Evolutionary conservation across 2,797 vertebrate species (phyloP).

Genomic region (Heteromormyrus szaboi): DNA sequence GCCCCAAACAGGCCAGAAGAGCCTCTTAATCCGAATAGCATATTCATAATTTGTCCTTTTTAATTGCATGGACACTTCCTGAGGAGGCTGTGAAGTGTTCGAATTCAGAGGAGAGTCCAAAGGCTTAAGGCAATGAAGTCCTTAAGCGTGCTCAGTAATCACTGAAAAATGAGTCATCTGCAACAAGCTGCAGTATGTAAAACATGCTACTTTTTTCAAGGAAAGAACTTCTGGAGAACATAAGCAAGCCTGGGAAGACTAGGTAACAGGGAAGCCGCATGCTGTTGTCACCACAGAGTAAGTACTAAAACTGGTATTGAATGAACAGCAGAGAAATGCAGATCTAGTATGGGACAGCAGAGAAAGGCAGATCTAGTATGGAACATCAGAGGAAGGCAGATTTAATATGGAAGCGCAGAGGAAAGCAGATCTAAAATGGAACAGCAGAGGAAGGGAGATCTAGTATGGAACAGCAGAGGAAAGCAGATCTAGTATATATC

Average conservation of each 20-base stretch:
- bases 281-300: background rate
- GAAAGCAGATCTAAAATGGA: background rate
- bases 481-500: background rate
- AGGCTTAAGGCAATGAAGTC: background rate
- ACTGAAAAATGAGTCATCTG: background rate
- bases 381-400: no score
- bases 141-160: background rate
- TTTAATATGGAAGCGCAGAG: background rate
- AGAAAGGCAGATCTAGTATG: no score
- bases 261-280: background rate
- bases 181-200: background rate
- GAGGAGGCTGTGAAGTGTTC: background rate
- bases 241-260: background rate
- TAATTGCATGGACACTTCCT: background rate
- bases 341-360: background rate
- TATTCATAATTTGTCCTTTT: constrained; percentile 12
- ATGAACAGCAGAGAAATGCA: background rate
- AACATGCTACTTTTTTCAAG: background rate
- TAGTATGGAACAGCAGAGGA: background rate
- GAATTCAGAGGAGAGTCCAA: background rate
- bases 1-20: constrained; percentile 11
- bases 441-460: background rate
- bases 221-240: background rate
- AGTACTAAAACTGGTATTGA: background rate
- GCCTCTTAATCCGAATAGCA: constrained; percentile 17